Percentiles rank a stretch among this genome's conserved stretches.
phyloP scores from a whole-genome alignment of 2,888 invertebrate genomes.

The Folsomia manolachei region DNA sequence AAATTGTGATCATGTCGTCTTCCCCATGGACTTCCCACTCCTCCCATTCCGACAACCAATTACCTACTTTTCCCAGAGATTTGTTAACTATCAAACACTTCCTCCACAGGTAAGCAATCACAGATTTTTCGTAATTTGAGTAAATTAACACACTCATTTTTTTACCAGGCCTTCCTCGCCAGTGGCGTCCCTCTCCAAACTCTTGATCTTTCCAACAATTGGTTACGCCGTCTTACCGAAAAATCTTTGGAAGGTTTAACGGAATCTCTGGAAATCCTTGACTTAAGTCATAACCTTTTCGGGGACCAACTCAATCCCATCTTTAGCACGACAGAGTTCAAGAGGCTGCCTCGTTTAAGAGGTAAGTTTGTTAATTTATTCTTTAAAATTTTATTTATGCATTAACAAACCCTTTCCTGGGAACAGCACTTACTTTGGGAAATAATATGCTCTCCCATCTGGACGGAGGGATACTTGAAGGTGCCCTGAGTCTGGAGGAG shows the following conservation, averaged over 20 bases:
- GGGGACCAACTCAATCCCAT: constrained; percentile 88
- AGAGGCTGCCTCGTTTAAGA: constrained; percentile 69
- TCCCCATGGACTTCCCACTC: constrained; percentile 72
- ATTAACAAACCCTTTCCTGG: too few relatives aligned
- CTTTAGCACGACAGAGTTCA: constrained; percentile 81
- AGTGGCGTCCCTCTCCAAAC: constrained; percentile 70
- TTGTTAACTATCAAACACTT: constrained; percentile 75
- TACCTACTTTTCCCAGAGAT: constrained; percentile 72
- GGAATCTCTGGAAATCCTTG: constrained; percentile 52
- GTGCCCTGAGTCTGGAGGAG: constrained; percentile 74
- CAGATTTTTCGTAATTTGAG: constrained; percentile 18
- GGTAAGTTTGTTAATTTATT: too few relatives aligned
- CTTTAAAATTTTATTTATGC: too few relatives aligned
- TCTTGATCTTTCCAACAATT: constrained; percentile 79
- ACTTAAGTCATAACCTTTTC: constrained; percentile 75
- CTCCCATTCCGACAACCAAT: constrained; percentile 77
- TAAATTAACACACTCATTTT: too few relatives aligned
- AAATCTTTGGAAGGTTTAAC: constrained; percentile 39
- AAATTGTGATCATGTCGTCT: constrained; percentile 76
- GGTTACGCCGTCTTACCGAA: constrained; percentile 74
- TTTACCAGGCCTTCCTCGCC: constrained; percentile 61
- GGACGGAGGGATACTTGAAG: constrained; percentile 82
- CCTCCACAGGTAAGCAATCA: constrained; percentile 69
- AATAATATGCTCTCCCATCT: constrained; percentile 77
- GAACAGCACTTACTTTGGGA: constrained; percentile 74